phyloP scores from a whole-genome alignment of 1,140 invertebrate species.

The Drosophila takahashii region DNA sequence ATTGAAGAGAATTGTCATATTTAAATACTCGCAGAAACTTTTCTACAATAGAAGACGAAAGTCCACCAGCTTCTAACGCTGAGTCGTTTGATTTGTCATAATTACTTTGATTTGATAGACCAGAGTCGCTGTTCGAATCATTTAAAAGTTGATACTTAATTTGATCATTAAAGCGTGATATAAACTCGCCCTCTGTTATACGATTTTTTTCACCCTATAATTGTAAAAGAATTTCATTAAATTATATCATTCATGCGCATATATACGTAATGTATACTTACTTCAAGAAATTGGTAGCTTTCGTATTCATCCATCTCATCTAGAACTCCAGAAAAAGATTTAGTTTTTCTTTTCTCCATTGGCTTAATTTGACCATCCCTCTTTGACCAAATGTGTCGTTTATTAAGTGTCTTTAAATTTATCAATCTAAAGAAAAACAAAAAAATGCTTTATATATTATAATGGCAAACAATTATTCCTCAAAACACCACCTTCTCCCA shows the following conservation, averaged over 20 bases:
- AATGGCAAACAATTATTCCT: no score
- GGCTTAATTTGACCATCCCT: no score
- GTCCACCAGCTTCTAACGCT: slow-evolving; percentile 34
- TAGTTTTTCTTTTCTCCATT: no score
- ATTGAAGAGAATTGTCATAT: slow-evolving; percentile 14
- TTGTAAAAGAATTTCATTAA: background rate
- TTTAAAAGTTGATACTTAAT: slow-evolving; percentile 71
- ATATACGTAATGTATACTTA: no score
- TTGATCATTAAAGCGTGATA: slow-evolving; percentile 68
- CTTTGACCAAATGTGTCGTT: no score
- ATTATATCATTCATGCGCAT: background rate
- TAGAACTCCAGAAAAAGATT: no score
- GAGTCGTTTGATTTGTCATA: slow-evolving; percentile 53
- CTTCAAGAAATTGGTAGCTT: no score
- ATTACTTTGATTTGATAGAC: slow-evolving; percentile 52
- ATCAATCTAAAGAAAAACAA: no score
- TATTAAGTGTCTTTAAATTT: no score
- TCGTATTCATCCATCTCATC: no score
- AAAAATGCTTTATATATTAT: no score
- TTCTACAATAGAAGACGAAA: slow-evolving; percentile 51
- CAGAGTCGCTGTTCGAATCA: slow-evolving; percentile 70
- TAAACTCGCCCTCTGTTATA: slow-evolving; percentile 70
- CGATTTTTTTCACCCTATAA: slow-evolving; percentile 62
- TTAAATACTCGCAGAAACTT: slow-evolving; percentile 68
- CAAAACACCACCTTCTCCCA: no score